Conservation (phyloP, 2,888 invertebrate genomes). For the Patella pellucida region DNA sequence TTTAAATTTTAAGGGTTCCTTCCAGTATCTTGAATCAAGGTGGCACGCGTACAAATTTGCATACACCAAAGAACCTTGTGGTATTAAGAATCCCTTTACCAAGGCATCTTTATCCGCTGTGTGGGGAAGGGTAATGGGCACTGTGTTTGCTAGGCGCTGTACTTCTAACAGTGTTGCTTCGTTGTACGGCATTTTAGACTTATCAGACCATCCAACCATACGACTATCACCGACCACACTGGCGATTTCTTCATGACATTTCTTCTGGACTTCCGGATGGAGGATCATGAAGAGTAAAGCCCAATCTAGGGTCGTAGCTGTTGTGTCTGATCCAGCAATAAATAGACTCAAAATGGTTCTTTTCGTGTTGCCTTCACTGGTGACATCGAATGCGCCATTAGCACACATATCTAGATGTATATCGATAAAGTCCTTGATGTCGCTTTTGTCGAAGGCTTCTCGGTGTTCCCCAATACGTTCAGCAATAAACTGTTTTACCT, state of each 20-base stretch:
- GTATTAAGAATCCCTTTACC: constrained; percentile 18
- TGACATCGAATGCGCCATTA: not conserved
- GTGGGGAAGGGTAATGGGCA: not conserved
- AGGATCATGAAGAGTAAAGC: constrained; percentile 37
- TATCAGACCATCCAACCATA: not conserved
- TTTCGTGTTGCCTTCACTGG: constrained; percentile 9
- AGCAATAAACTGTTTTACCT: not conserved
- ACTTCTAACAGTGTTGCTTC: constrained; percentile 19
- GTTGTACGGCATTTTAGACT: constrained; percentile 4
- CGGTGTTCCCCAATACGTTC: constrained; percentile 30
- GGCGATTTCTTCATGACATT: constrained; percentile 28
- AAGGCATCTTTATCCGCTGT: constrained; percentile 6
- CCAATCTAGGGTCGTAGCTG: constrained; percentile 38
- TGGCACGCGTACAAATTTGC: constrained; percentile 10
- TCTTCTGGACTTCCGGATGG: constrained; percentile 35
- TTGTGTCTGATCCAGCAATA: constrained; percentile 42
- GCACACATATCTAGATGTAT: constrained; percentile 26
- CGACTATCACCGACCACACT: constrained; percentile 12
- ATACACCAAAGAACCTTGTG: constrained; percentile 5
- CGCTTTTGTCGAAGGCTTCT: constrained; percentile 22
- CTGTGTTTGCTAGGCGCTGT: constrained; percentile 8
- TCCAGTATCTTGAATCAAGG: constrained; percentile 13
- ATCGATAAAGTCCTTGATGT: constrained; percentile 42
- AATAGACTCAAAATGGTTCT: constrained; percentile 40
- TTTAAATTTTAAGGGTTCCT: constrained; percentile 17